These are phyloP conservation scores for Hafferia zeledoni DNA, from an alignment of 2,797 vertebrate species.

Conservation along the genomic window DNA sequence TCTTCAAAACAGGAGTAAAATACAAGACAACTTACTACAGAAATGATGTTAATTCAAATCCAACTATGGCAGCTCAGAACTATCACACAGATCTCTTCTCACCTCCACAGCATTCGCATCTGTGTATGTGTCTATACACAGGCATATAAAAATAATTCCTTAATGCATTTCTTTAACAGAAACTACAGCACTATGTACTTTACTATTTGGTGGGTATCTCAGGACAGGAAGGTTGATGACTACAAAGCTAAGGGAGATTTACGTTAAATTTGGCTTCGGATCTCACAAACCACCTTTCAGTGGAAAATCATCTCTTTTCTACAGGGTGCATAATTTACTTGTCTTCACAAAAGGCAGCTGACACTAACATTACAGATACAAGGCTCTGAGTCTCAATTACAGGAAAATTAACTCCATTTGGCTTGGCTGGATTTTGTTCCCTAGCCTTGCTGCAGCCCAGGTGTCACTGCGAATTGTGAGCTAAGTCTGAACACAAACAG, in stretches of 20 bases:
- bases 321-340: not conserved
- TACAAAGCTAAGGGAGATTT: constrained; percentile 23
- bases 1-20: not conserved
- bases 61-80: not conserved
- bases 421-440: constrained; percentile 2
- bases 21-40: not conserved
- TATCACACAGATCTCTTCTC: constrained; percentile 22
- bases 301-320: constrained; percentile 25
- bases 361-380: not conserved
- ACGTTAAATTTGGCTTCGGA: constrained; percentile 2
- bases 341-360: constrained; percentile 34
- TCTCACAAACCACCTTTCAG: not conserved
- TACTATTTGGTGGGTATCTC: not conserved
- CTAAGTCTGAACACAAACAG: not conserved
- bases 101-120: constrained; percentile 2
- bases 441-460: not conserved
- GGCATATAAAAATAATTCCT: constrained; percentile 1
- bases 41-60: not conserved
- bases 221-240: not conserved
- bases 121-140: not conserved
- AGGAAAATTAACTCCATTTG: constrained; percentile 26
- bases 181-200: not conserved
- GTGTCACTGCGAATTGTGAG: not conserved
- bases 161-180: constrained; percentile 12
- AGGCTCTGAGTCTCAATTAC: not conserved